Evolutionary conservation across 2,113 vertebrate genomes (phyloP).

Genomic region (Lophotis ruficrista): DNA sequence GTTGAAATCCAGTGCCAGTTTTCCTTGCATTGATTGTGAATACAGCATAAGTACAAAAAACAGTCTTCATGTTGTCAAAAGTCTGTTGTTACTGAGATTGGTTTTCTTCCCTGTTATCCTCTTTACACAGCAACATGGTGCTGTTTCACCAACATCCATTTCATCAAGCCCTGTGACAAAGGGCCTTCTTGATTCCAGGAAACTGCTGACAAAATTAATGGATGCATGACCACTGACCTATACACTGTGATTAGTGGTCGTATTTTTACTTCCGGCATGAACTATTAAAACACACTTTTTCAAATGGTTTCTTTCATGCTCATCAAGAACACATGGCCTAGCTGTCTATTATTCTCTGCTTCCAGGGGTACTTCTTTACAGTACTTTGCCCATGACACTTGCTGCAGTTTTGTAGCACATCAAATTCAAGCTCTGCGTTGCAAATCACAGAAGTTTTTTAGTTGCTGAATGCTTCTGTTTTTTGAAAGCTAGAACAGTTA

Average conservation of each 20-base stretch:
- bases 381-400: background rate
- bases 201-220: background rate
- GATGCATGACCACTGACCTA: background rate
- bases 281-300: background rate
- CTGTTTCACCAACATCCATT: background rate
- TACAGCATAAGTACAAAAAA: background rate
- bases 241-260: background rate
- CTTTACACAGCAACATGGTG: background rate
- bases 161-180: background rate
- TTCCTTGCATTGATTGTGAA: background rate
- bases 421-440: background rate
- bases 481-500: background rate
- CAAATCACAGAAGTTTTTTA: background rate
- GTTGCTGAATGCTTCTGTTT: background rate
- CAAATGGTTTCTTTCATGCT: background rate
- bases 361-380: background rate
- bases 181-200: background rate
- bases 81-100: background rate
- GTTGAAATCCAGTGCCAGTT: background rate
- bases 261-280: background rate
- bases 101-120: background rate
- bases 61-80: background rate
- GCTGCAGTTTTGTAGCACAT: background rate
- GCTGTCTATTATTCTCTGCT: background rate
- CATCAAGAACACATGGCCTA: background rate